These are phyloP conservation scores for Drosophila tripunctata DNA, from an alignment of 2,888 invertebrate genomes.

Conservation along the genomic window DNA sequence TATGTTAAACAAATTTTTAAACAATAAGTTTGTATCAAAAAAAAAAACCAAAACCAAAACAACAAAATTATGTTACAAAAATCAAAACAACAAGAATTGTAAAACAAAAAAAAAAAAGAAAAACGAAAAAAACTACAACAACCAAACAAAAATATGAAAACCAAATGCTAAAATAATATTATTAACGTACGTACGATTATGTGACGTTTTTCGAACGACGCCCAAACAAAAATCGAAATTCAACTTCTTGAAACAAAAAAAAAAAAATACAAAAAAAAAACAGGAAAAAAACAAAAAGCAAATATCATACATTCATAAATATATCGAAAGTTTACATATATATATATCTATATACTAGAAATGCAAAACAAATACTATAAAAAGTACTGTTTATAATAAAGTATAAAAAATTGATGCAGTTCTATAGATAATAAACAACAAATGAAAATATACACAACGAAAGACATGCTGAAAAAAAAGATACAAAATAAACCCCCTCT, in stretches of 20 bases:
- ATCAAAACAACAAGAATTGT: conserved; percentile 28
- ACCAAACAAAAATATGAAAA: conserved; percentile 44
- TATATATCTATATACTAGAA: conserved; percentile 39
- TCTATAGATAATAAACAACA: conserved; percentile 64
- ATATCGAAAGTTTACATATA: conserved; percentile 17
- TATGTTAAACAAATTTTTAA: conserved; percentile 53
- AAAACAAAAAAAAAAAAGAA: conserved; percentile 20
- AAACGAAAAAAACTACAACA: conserved; percentile 33
- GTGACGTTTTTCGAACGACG: conserved; percentile 84
- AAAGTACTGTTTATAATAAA: conserved; percentile 8
- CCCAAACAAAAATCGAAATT: conserved; percentile 85
- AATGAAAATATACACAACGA: conserved; percentile 67
- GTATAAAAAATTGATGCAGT: conserved; percentile 33
- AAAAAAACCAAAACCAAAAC: conserved; percentile 12
- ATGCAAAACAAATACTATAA: conserved; percentile 25
- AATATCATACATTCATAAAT: conserved; percentile 41
- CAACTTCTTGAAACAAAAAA: conserved; percentile 84
- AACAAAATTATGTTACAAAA: conserved; percentile 48
- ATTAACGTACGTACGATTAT: conserved; percentile 70
- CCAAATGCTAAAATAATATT: conserved; percentile 41
- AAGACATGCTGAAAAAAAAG: conserved; percentile 76
- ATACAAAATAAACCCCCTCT: conserved; percentile 79
- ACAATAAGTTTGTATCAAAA: conserved; percentile 63
- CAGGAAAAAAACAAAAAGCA: conserved; percentile 48
- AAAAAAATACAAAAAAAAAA: conserved; percentile 49